Conservation (phyloP, 2,113 vertebrate species). For the Lasiurus cinereus region DNA sequence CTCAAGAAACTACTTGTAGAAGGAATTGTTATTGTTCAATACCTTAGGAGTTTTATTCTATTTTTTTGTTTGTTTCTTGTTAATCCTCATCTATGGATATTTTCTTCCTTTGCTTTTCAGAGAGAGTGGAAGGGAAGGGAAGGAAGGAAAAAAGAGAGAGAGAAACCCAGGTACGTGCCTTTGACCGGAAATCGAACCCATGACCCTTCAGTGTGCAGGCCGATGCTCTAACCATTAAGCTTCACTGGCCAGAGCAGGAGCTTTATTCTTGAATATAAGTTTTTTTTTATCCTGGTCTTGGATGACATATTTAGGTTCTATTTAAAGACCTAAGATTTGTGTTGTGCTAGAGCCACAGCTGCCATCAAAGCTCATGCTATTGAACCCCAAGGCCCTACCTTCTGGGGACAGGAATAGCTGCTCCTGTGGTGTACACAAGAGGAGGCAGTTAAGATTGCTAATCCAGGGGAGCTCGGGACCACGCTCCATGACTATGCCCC, state of each 20-base stretch:
- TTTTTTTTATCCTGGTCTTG: not conserved
- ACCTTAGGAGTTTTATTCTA: not conserved
- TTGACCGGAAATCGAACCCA: too few species aligned
- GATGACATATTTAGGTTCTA: not conserved
- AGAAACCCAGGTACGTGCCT: too few species aligned
- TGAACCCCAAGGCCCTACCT: not conserved
- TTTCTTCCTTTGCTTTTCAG: too few species aligned
- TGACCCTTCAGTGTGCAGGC: too few species aligned
- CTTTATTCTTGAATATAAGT: not conserved
- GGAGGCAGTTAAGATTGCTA: not conserved
- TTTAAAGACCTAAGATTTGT: constrained; percentile 4
- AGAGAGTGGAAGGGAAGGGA: too few species aligned
- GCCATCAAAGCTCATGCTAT: not conserved
- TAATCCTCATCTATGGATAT: too few species aligned
- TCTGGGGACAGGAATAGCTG: not conserved
- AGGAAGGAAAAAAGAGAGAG: too few species aligned
- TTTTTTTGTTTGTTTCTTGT: not conserved
- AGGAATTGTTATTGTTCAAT: not conserved
- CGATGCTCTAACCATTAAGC: too few species aligned
- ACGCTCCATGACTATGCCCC: not conserved
- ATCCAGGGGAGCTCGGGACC: not conserved
- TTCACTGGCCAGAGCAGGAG: too few species aligned
- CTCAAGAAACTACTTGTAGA: not conserved
- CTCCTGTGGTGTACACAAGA: not conserved
- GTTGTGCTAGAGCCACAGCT: not conserved